Evolutionary conservation across 2,113 vertebrate species (phyloP), one percentile per base, ranked within the genome.

Genomic region (Pygoscelis antarcticus): DNA sequence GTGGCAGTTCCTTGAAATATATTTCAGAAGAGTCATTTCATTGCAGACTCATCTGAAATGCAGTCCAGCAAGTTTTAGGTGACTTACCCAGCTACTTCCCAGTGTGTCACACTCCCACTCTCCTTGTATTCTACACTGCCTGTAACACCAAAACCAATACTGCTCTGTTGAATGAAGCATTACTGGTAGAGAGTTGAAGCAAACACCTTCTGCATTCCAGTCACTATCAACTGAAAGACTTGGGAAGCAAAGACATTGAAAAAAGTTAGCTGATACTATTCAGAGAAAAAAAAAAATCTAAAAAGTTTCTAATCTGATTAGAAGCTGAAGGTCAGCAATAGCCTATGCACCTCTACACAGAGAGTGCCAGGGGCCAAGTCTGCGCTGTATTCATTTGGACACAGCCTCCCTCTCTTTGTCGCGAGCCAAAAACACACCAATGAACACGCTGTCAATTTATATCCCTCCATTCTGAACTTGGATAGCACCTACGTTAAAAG

Each of bases 1-100:
- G 38, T 44, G n/a, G 64, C 49, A 86, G 74, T 52, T 69, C 52
- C 46, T 54, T 83, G 46, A 90, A 62, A 79, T 44, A 7, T 13
- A 61, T 77, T 94, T 93, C 44, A 88, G 66, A 93, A 62, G 70
- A 89, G 74, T 87, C 52, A 96, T 40, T 70, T 92, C 42, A 40
- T 23, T 64, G 42, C 81, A 89, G 32, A 77, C 40, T 65, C 86
- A 49, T 66, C 30, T 54, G 62, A 93, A 97, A 95, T 69, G 89
- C 79, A 86, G 95, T 79, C 90, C 71, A 85, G 58, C 92, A 65
- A 87, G 93, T 94, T 92, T 62, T 16, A 61, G 75, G 76, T 70
- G 36, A 38, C 75, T 61, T 77, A 72, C 27, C 11, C 44, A 62
- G 75, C 54, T 74, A 90, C 23, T 95, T 80, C 71, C 49, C 42